Percentiles rank a stretch among this genome's conserved stretches.
These are phyloP conservation scores for Forbesichthys agassizii DNA, from an alignment of 2,113 vertebrate species.

Conservation along the genomic window DNA sequence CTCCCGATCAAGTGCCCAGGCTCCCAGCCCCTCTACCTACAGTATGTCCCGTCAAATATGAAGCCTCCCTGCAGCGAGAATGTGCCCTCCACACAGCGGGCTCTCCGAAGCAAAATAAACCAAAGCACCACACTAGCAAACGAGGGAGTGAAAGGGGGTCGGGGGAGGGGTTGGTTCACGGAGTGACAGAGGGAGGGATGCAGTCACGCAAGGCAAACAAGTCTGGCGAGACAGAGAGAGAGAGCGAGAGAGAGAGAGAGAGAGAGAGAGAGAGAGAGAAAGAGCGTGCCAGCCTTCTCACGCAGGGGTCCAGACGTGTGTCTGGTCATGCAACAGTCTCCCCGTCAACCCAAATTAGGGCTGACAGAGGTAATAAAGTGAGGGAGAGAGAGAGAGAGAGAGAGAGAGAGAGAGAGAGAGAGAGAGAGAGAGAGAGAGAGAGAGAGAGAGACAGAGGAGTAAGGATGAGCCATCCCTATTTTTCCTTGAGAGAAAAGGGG, in stretches of 20 bases:
- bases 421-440: neutral
- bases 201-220: conserved; percentile 79
- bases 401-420: neutral
- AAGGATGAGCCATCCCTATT: too few relatives aligned
- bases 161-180: conserved; percentile 63
- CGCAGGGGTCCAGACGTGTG: too few relatives aligned
- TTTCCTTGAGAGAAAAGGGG: neutral
- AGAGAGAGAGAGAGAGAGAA: too few relatives aligned
- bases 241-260: too few relatives aligned
- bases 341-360: too few relatives aligned
- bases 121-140: conserved; percentile 68
- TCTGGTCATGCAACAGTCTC: too few relatives aligned
- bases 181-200: conserved; percentile 73
- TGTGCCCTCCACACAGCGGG: conserved; percentile 67
- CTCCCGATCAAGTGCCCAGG: too few relatives aligned
- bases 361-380: too few relatives aligned
- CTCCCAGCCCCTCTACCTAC: too few relatives aligned
- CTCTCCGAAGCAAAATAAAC: conserved; percentile 77
- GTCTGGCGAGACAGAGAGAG: conserved; percentile 40
- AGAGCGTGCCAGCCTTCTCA: too few relatives aligned
- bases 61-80: conserved; percentile 42
- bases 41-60: too few relatives aligned
- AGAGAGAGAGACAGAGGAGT: neutral
- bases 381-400: neutral
- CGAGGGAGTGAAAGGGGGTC: conserved; percentile 71